These are phyloP conservation scores for Trematomus bernacchii DNA, from an alignment of 2,797 vertebrate species.

Conservation along the genomic window DNA sequence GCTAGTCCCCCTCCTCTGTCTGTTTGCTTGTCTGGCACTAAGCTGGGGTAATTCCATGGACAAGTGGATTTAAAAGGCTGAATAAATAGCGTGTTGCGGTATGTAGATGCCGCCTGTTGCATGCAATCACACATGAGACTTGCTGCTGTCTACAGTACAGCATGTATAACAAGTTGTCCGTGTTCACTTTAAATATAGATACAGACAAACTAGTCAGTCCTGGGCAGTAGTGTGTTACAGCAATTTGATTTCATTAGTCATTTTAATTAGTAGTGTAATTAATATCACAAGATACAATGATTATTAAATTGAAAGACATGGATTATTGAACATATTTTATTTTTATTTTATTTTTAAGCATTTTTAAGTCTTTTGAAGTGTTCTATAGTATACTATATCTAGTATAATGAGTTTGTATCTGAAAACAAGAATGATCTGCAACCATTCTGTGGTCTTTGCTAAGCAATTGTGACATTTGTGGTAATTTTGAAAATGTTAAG, in stretches of 20 bases:
- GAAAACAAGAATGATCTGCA: not conserved
- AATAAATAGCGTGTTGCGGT: constrained; percentile 69
- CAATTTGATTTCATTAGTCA: not conserved
- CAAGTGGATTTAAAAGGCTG: constrained; percentile 70
- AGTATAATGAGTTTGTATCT: not conserved
- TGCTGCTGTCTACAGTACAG: constrained; percentile 13
- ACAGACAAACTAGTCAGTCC: not conserved
- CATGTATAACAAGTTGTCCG: not conserved
- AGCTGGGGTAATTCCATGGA: constrained; percentile 72
- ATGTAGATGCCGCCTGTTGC: constrained; percentile 70
- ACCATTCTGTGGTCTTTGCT: not conserved
- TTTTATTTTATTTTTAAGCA: not conserved
- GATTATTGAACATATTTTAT: not conserved
- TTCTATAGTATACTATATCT: not conserved
- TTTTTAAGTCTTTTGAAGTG: too few relatives aligned
- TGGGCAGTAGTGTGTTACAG: not conserved
- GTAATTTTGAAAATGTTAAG: not conserved
- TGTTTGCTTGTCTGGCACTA: constrained; percentile 72
- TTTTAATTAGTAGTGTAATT: not conserved
- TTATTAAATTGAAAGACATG: not conserved
- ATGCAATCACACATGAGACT: constrained; percentile 27
- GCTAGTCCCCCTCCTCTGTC: constrained; percentile 52
- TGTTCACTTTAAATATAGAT: not conserved
- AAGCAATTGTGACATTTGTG: not conserved
- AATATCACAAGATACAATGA: not conserved